Conservation (phyloP, 2,113 vertebrate genomes). For the Todiramphus chloris region DNA sequence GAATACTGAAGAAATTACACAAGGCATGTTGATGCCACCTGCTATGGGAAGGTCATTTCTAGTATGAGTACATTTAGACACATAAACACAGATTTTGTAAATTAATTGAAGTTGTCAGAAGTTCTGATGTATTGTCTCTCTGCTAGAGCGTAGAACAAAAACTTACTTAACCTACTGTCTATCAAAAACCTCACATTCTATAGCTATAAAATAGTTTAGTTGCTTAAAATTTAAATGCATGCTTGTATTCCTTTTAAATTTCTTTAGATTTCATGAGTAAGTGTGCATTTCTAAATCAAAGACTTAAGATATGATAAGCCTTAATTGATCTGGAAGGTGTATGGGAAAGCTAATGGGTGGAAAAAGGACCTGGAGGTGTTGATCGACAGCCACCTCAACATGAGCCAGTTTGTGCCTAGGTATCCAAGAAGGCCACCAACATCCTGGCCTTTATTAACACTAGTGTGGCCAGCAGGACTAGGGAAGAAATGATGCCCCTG, state of each 20-base stretch:
- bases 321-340: not conserved
- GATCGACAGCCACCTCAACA: no score
- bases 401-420: no score
- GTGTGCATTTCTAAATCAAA: not conserved
- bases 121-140: not conserved
- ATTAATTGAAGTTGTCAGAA: not conserved
- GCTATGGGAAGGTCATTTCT: not conserved
- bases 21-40: not conserved
- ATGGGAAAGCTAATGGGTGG: no score
- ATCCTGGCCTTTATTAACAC: no score
- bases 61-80: not conserved
- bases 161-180: rapidly evolving
- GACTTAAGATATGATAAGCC: not conserved
- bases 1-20: not conserved
- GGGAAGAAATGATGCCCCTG: no score
- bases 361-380: no score
- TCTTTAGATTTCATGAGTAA: not conserved
- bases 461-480: no score
- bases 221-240: not conserved
- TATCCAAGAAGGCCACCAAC: no score
- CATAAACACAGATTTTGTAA: rapidly evolving
- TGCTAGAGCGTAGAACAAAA: not conserved
- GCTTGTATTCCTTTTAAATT: not conserved
- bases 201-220: not conserved
- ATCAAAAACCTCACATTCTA: not conserved